Percentiles rank a stretch among this genome's conserved stretches.
Conservation (phyloP, 2,888 invertebrate species). For the Carpatolechia fugitivella region DNA sequence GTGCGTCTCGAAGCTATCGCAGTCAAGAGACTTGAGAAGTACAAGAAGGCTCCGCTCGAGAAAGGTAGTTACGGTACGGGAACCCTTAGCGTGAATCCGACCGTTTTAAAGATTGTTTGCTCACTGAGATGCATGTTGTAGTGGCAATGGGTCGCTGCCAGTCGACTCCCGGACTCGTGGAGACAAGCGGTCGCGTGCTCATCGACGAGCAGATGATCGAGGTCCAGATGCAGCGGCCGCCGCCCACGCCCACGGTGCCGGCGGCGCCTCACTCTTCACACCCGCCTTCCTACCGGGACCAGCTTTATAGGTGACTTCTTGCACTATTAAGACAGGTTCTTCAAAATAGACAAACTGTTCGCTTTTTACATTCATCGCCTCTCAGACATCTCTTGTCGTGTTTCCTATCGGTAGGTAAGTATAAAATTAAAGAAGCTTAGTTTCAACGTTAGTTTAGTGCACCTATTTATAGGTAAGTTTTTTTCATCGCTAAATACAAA, state of each 20-base stretch:
- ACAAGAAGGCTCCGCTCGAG: slow-evolving; percentile 95
- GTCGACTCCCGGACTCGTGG: slow-evolving; percentile 97
- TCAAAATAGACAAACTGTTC: too few species aligned
- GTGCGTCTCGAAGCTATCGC: slow-evolving; percentile 98
- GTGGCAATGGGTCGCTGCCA: slow-evolving; percentile 97
- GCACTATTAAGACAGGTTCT: too few species aligned
- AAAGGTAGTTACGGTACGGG: slow-evolving; percentile 82
- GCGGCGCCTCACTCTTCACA: slow-evolving; percentile 62
- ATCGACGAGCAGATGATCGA: too few species aligned
- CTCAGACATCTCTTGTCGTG: too few species aligned
- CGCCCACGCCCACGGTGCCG: slow-evolving; percentile 59
- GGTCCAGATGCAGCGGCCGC: slow-evolving; percentile 69
- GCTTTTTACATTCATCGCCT: too few species aligned
- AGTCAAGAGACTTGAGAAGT: slow-evolving; percentile 97
- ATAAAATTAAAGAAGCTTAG: too few species aligned
- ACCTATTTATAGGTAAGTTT: too few species aligned
- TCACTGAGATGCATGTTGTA: slow-evolving; percentile 54
- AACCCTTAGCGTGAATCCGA: not conserved
- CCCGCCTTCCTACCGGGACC: slow-evolving; percentile 76
- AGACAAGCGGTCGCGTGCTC: slow-evolving; percentile 93
- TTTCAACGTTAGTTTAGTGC: too few species aligned
- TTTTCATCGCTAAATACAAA: too few species aligned
- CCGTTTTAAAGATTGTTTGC: not conserved
- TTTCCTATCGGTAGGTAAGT: too few species aligned
- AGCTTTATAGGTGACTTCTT: slow-evolving; percentile 67